Evolutionary conservation across 2,888 invertebrate species (phyloP), one percentile per base, ranked within the genome.

Genomic region (Pycnomerus fuliginosus): DNA sequence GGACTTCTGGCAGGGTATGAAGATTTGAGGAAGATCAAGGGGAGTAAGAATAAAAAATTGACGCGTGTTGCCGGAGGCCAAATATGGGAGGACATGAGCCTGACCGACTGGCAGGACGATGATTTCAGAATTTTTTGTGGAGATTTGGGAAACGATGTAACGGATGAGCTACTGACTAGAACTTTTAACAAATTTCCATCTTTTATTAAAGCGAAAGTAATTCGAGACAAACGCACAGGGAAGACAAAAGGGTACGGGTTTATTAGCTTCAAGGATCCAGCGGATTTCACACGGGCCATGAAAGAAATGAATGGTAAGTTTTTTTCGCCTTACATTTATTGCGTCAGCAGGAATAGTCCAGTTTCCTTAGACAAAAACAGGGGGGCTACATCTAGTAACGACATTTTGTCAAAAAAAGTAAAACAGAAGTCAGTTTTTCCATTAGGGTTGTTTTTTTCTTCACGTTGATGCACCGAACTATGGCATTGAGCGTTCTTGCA

Each of bases 301-400:
- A 91, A 97, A 67, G 99, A 99, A 77, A 95, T 99, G 92, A 98
- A 99, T 71, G 99, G 94, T 92, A 68, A n/a, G n/a, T n/a, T n/a
- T n/a, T n/a, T n/a, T n/a, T n/a, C n/a, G n/a, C n/a, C n/a, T n/a
- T n/a, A n/a, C n/a, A n/a, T n/a, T n/a, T n/a, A n/a, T n/a, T n/a
- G n/a, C n/a, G n/a, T n/a, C n/a, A n/a, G n/a, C n/a, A n/a, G n/a
- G n/a, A n/a, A n/a, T n/a, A n/a, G n/a, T n/a, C n/a, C n/a, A n/a
- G n/a, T n/a, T n/a, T n/a, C n/a, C n/a, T n/a, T n/a, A n/a, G n/a
- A n/a, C n/a, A n/a, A n/a, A n/a, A n/a, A n/a, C n/a, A n/a, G n/a
- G n/a, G n/a, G n/a, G n/a, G n/a, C n/a, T n/a, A n/a, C n/a, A n/a
- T n/a, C n/a, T n/a, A n/a, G n/a, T n/a, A n/a, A n/a, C n/a, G n/a